A percentile compares a stretch with the other conserved stretches of the same genome.
These are phyloP conservation scores for Lophotriccus pileatus DNA, from an alignment of 2,797 vertebrate genomes.

Conservation along the genomic window DNA sequence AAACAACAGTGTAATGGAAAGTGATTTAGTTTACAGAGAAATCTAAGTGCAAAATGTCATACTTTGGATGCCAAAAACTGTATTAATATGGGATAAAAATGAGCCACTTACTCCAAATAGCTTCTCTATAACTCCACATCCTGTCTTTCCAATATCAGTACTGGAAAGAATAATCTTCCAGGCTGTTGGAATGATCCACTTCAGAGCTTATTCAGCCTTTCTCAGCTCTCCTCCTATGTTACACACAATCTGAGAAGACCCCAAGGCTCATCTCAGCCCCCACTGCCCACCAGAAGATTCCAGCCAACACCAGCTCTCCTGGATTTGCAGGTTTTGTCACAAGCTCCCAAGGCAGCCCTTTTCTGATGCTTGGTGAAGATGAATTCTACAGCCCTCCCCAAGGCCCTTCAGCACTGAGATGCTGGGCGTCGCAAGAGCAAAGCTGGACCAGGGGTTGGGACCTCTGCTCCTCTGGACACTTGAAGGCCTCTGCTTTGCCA, in stretches of 20 bases:
- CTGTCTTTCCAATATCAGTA: background rate
- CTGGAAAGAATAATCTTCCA: background rate
- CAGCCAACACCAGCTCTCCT: background rate
- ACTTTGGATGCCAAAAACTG: background rate
- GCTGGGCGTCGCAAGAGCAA: background rate
- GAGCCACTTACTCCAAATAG: background rate
- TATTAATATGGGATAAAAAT: background rate
- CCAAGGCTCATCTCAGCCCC: background rate
- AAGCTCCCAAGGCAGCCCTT: background rate
- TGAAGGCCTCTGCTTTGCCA: background rate
- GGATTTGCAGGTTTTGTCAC: background rate
- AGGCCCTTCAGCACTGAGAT: background rate
- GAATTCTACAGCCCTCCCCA: background rate
- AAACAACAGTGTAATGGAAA: background rate
- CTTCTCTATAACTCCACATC: background rate
- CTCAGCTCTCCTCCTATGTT: background rate
- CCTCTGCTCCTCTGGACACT: background rate
- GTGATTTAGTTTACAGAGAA: conserved; percentile 5
- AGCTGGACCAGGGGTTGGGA: background rate
- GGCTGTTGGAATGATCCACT: background rate
- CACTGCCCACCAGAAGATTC: background rate
- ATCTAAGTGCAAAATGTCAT: background rate
- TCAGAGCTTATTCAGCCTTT: background rate
- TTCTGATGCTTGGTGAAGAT: background rate
- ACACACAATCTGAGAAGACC: background rate